phyloP scores from a whole-genome alignment of 2,113 vertebrate genomes.

The Astur gentilis region DNA sequence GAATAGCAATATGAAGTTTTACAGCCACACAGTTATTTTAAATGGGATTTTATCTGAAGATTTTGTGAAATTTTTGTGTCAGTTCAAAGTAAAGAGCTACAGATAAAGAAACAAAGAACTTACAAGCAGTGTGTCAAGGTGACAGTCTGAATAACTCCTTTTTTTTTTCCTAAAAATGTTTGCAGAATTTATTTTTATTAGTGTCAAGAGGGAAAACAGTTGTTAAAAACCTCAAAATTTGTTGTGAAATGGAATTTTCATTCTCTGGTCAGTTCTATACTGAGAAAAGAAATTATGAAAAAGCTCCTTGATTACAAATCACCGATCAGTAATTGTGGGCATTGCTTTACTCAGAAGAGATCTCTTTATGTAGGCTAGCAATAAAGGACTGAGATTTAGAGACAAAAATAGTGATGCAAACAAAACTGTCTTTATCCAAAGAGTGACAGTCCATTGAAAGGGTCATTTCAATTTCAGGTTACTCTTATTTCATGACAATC shows the following conservation, averaged over 20 bases:
- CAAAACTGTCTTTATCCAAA: background rate
- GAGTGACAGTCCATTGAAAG: background rate
- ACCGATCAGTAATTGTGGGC: background rate
- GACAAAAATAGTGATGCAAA: background rate
- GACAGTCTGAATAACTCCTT: background rate
- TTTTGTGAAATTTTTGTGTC: background rate
- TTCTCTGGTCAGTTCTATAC: background rate
- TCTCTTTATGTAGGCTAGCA: background rate
- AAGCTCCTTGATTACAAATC: background rate
- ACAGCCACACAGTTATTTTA: background rate
- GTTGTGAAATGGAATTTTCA: background rate
- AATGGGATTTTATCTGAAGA: background rate
- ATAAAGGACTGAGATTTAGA: background rate
- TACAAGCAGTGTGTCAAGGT: background rate
- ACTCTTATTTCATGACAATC: slow-evolving; percentile 18
- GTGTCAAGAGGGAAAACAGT: background rate
- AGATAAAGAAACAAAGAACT: background rate
- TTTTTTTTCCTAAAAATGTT: background rate
- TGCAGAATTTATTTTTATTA: background rate
- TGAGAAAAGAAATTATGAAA: background rate
- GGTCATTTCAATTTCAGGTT: background rate
- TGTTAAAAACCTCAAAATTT: background rate
- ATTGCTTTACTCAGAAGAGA: background rate
- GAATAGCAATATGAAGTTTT: background rate
- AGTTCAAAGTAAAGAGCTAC: background rate